Evolutionary conservation across 2,888 invertebrate species (phyloP), one percentile per base, ranked within the genome.

Genomic region (Sussaba pulchella): DNA sequence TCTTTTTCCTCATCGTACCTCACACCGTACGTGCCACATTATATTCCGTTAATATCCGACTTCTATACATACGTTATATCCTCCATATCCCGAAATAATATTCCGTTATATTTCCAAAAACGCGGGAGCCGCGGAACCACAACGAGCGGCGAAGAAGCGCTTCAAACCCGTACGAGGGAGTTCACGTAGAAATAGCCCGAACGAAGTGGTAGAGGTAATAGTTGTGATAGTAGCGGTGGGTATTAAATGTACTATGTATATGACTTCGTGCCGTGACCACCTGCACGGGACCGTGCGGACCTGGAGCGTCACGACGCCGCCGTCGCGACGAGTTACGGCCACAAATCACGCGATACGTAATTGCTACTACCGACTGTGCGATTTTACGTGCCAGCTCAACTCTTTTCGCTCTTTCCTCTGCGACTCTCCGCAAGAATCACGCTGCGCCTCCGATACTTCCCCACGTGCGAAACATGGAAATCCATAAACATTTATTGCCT

Each of bases 301-400:
- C 89, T 87, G 90, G 90, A 91, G 91, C 91, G 91, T 91, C 90
- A 91, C 91, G 91, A 89, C 90, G 91, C 89, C 90, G 89, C 89
- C 90, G 90, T 89, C 92, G 91, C 88, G 87, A 88, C 90, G 91
- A 92, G 88, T 92, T 92, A 92, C 88, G 89, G 88, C 90, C 87
- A 89, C 89, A 90, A 91, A 92, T 92, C 92, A 92, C 92, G 92
- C 92, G 89, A 92, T 91, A 88, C 89, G 91, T 92, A 92, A 92
- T 92, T 92, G 91, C 91, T 87, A 88, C 89, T 88, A 89, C 88
- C 89, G 85, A 89, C 89, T 90, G 87, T 87, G 88, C 89, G 89
- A 89, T 89, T 90, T 89, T 87, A 85, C 85, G 86, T 85, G 85
- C 82, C 74, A 52, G 77, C 70, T 78, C 43, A 24, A 64, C 72